Conservation (phyloP, 2,797 vertebrate species). For the Silurus aristotelis region DNA sequence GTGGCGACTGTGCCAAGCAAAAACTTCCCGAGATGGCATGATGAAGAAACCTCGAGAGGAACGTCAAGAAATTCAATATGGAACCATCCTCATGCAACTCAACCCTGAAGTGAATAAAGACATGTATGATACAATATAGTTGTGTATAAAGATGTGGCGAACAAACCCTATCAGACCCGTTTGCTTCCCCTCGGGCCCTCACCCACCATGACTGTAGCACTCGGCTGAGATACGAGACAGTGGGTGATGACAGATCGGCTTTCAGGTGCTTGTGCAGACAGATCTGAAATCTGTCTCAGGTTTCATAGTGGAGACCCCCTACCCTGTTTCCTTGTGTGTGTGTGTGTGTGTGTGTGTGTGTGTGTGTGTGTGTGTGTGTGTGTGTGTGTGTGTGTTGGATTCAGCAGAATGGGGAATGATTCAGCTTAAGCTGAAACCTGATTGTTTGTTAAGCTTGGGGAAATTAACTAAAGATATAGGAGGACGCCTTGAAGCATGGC, state of each 20-base stretch:
- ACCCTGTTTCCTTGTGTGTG: neutral
- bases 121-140: slow-evolving; percentile 53
- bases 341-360: too few relatives aligned
- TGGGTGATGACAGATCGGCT: slow-evolving; percentile 70
- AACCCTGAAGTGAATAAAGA: slow-evolving; percentile 3
- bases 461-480: neutral
- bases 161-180: slow-evolving; percentile 50
- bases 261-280: slow-evolving; percentile 53
- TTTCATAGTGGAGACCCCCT: neutral
- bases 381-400: neutral
- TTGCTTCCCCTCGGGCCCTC: slow-evolving; percentile 61
- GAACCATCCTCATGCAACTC: neutral
- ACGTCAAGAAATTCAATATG: too few relatives aligned
- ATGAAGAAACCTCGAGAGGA: too few relatives aligned
- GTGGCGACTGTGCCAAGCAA: too few relatives aligned
- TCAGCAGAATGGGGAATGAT: neutral
- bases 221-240: slow-evolving; percentile 64
- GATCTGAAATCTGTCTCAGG: slow-evolving; percentile 25
- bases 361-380: too few relatives aligned
- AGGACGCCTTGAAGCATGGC: neutral
- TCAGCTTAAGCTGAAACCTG: neutral
- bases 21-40: too few relatives aligned
- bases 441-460: neutral
- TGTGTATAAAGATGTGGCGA: slow-evolving; percentile 45
- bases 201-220: slow-evolving; percentile 69